phyloP scores from a whole-genome alignment of 2,797 vertebrate genomes.

The Ficedula albicollis region DNA sequence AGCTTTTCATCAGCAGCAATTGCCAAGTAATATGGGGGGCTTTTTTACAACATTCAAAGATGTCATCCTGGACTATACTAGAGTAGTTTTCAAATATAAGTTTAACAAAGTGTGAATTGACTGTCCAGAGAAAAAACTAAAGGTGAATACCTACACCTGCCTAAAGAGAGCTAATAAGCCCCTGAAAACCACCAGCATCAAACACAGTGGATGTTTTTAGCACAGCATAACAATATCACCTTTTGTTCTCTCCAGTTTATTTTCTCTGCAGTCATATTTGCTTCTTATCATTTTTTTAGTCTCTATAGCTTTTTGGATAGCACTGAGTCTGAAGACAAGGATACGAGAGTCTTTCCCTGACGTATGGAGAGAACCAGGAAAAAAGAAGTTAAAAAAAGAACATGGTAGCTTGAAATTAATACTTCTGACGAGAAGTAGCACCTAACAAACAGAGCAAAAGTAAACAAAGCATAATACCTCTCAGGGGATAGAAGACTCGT shows the following conservation, averaged over 20 bases:
- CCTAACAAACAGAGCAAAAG: neutral
- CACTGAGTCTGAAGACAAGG: conserved; percentile 90
- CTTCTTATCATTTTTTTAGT: conserved; percentile 81
- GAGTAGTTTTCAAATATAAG: neutral
- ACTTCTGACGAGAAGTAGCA: neutral
- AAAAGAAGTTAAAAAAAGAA: neutral
- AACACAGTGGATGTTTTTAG: neutral
- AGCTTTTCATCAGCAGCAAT: neutral
- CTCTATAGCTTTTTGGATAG: conserved; percentile 84
- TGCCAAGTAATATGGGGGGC: neutral
- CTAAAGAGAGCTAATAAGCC: neutral
- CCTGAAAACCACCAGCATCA: neutral
- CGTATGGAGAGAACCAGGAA: neutral
- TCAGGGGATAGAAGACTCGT: neutral
- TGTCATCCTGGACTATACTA: neutral
- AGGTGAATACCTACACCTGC: neutral
- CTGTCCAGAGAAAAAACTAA: neutral
- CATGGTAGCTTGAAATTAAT: neutral
- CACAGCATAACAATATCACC: conserved; percentile 71
- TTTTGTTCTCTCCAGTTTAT: conserved; percentile 98
- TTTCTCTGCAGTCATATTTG: conserved; percentile 93
- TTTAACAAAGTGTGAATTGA: neutral
- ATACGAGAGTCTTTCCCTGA: conserved; percentile 94
- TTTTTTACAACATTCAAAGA: neutral
- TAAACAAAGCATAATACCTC: neutral